Evolutionary conservation across 2,797 vertebrate genomes (phyloP).

Genomic region (Ctenopoma kingsleyae): DNA sequence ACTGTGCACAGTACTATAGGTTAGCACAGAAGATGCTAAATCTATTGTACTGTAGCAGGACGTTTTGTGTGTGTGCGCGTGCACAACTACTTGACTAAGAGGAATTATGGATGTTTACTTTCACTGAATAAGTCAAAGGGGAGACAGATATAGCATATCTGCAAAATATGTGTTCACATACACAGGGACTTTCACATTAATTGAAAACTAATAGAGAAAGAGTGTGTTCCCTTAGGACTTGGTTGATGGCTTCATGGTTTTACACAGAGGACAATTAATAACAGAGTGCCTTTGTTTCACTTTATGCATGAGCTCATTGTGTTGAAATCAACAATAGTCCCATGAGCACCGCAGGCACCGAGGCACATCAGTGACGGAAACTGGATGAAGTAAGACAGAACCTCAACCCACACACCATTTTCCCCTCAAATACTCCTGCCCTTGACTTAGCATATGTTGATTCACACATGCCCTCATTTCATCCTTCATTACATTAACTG

Average conservation of each 20-base stretch:
- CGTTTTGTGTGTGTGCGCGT: background rate
- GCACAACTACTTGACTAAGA: background rate
- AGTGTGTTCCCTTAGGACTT: background rate
- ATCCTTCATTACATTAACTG: background rate
- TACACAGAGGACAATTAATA: slow-evolving; percentile 45
- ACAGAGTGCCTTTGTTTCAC: slow-evolving; percentile 62
- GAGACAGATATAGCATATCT: background rate
- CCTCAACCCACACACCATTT: slow-evolving; percentile 24
- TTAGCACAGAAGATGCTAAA: background rate
- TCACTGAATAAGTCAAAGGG: slow-evolving; percentile 35
- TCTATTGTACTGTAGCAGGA: background rate
- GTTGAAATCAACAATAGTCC: slow-evolving; percentile 63
- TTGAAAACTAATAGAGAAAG: background rate
- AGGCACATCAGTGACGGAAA: slow-evolving; percentile 34
- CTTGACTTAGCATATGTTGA: slow-evolving; percentile 5
- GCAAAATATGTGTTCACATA: background rate
- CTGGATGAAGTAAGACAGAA: slow-evolving; percentile 63
- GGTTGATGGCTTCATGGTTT: slow-evolving; percentile 2
- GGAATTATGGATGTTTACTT: slow-evolving; percentile 39
- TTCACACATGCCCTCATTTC: slow-evolving; percentile 44
- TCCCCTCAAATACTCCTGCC: background rate
- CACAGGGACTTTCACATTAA: background rate
- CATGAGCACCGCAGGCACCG: slow-evolving; percentile 52
- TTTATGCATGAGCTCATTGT: slow-evolving; percentile 62
- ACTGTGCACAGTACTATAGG: background rate